Percentiles rank a stretch among this genome's conserved stretches.
Conservation (phyloP, 2,888 invertebrate genomes). For the Minunthozetes semirufus region DNA sequence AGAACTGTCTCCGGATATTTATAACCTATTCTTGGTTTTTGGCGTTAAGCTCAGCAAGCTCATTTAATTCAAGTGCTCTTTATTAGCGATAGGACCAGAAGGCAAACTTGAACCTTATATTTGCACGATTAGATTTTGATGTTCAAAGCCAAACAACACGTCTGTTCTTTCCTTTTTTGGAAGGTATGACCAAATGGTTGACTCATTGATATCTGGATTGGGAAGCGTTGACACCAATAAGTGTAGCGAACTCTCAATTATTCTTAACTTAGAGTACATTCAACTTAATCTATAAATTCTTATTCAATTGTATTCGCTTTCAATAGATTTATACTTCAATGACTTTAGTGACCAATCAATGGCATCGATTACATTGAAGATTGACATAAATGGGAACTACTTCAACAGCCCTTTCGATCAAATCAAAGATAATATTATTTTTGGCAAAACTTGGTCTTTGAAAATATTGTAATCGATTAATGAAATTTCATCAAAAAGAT, state of each 20-base stretch:
- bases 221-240: constrained; percentile 13
- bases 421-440: neutral
- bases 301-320: constrained; percentile 10
- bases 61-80: no score
- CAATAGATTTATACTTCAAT: constrained; percentile 10
- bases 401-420: neutral
- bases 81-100: no score
- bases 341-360: constrained; percentile 6
- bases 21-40: no score
- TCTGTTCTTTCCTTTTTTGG: neutral
- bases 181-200: neutral
- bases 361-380: neutral
- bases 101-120: no score
- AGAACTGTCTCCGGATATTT: no score
- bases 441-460: neutral
- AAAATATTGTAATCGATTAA: no score
- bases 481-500: no score
- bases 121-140: no score
- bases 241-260: constrained; percentile 20
- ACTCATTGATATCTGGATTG: neutral
- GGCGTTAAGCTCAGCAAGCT: no score
- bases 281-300: neutral
- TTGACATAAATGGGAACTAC: no score
- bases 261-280: constrained; percentile 7
- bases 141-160: neutral